Evolutionary conservation across 2,113 vertebrate genomes (phyloP), one percentile per base, ranked within the genome.

Genomic region (Eidolon helvum): DNA sequence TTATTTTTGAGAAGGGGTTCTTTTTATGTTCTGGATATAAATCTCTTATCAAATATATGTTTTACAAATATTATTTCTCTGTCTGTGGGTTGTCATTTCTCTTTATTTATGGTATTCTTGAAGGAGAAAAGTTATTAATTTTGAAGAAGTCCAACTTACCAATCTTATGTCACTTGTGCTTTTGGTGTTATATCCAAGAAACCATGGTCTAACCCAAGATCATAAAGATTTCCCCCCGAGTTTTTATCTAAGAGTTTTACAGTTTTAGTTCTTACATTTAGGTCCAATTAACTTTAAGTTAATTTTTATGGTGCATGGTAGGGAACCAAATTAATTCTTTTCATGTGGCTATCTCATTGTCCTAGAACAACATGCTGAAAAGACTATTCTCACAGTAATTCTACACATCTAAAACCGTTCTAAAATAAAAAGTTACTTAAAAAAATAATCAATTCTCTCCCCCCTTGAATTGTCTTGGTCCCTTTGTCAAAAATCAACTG

Each of bases 401-500:
- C 33, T 78, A 19, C 35, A 50, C 7, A 53, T 72, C 26, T 40
- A 82, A 91, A 91, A 93, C n/a, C 71, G 30, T 68, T 90, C 71
- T 87, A 68, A 97, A 96, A 92, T 66, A 68, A 53, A 63, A 79
- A 38, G 38, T 18, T 87, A 71, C 38, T 85, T 94, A 75, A 1
- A 74, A 90, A 90, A 77, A 90, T 24, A 19, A 2, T 28, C 16
- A 79, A 28, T 94, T 82, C 38, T 93, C 71, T 82, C 30, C 26
- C 14, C 10, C 38, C 77, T 10, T 38, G 26, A 94, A 85, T 79
- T 66, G 4, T 53, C 65, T 80, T 68, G 19, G 9, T 2, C 19
- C 19, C 1, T 97, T 88, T 80, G 0, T 88, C 22, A 90, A 87
- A 96, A 90, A 69, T 83, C 57, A 59, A 86, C 16, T 66, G 82